Evolutionary conservation across 2,888 invertebrate genomes (phyloP).

Genomic region (Nomada fucata): DNA sequence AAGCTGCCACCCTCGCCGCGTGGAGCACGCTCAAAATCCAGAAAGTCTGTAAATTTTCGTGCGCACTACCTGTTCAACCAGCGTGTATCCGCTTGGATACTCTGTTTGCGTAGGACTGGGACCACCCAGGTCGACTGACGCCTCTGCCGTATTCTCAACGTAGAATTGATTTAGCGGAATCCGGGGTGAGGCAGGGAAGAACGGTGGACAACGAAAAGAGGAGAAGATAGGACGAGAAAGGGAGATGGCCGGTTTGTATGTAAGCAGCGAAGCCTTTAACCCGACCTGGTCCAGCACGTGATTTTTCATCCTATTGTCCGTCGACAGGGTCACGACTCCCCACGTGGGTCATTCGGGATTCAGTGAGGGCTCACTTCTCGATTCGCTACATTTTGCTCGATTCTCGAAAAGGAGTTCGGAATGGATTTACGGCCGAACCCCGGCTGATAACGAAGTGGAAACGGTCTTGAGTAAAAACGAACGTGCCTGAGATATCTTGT

Average conservation of each 20-base stretch:
- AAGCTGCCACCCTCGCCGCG: conserved; percentile 12
- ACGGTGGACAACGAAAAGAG: conserved; percentile 28
- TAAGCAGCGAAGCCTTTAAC: conserved; percentile 68
- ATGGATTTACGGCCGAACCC: not conserved
- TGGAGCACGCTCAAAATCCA: conserved; percentile 63
- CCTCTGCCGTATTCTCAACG: conserved; percentile 76
- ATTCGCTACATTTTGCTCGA: conserved; percentile 15
- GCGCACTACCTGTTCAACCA: conserved; percentile 76
- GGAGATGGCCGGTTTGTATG: conserved; percentile 42
- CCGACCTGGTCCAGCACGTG: conserved; percentile 68
- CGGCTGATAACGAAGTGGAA: not conserved
- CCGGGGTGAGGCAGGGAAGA: conserved; percentile 51
- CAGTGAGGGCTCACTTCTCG: conserved; percentile 51
- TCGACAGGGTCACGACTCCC: conserved; percentile 72
- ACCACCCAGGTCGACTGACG: conserved; percentile 80
- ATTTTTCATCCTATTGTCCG: conserved; percentile 78
- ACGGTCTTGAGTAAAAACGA: not conserved
- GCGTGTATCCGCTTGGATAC: conserved; percentile 68
- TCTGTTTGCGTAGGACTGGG: conserved; percentile 81
- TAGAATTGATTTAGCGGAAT: conserved; percentile 81
- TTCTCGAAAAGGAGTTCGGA: not conserved
- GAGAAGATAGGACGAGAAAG: conserved; percentile 39
- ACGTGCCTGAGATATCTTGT: not conserved
- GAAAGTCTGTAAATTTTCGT: conserved; percentile 80
- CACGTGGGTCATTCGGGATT: conserved; percentile 56